Percentiles rank a stretch among this genome's conserved stretches.
These are phyloP conservation scores for Anableps anableps DNA, from an alignment of 2,797 vertebrate genomes.

Conservation along the genomic window DNA sequence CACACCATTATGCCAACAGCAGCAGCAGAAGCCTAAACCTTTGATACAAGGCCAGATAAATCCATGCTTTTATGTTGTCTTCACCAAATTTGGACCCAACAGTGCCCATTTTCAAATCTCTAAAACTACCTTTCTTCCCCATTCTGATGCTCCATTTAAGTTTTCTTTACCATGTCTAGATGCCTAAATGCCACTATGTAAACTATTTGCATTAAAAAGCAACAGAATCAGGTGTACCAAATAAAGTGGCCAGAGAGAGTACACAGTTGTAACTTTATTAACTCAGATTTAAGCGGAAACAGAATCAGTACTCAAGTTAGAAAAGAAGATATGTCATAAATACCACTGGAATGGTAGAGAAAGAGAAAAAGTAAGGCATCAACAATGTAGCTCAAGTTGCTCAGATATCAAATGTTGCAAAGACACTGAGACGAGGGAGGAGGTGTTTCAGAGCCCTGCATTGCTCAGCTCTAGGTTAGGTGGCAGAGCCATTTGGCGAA, in stretches of 20 bases:
- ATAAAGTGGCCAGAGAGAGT: neutral
- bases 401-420: constrained; percentile 36
- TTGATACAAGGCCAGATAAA: neutral
- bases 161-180: neutral
- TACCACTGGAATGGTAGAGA: constrained; percentile 5
- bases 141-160: neutral
- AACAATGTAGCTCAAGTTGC: constrained; percentile 12
- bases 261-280: neutral
- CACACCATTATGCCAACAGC: neutral
- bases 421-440: constrained; percentile 4
- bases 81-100: neutral
- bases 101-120: neutral
- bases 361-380: constrained; percentile 20
- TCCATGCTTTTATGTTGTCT: neutral
- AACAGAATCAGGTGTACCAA: neutral
- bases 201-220: neutral
- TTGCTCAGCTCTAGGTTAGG: constrained; percentile 68
- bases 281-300: neutral
- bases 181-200: neutral
- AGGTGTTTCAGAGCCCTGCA: constrained; percentile 35
- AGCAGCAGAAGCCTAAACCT: neutral
- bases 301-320: neutral
- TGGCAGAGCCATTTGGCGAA: constrained; percentile 77
- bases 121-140: neutral
- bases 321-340: constrained; percentile 1